Evolutionary conservation across 2,888 invertebrate genomes (phyloP).

Genomic region (Siphonodentalium dalli): DNA sequence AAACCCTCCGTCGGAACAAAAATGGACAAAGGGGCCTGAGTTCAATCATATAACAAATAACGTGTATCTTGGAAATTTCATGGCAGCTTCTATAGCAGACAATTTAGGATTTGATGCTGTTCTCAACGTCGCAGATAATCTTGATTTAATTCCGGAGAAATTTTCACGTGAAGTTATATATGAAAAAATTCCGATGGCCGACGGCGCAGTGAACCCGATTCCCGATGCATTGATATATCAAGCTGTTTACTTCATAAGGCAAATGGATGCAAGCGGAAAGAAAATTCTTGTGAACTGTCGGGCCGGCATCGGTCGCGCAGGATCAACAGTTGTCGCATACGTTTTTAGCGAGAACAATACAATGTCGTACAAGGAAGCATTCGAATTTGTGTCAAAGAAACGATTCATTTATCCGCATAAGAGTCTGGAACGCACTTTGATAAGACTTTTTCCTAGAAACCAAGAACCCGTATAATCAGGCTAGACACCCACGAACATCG

Average conservation of each 20-base stretch:
- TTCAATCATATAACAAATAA: conserved; percentile 24
- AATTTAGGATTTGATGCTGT: conserved; percentile 31
- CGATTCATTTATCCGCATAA: conserved; percentile 35
- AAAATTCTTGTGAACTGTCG: conserved; percentile 35
- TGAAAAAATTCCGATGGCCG: conserved; percentile 31
- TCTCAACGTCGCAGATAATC: conserved; percentile 35
- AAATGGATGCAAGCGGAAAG: conserved; percentile 10
- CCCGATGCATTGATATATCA: conserved; percentile 21
- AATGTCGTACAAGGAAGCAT: conserved; percentile 32
- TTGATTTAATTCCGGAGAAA: conserved; percentile 27
- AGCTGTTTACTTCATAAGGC: conserved; percentile 30
- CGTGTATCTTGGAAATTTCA: conserved; percentile 39
- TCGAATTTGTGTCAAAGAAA: conserved; percentile 26
- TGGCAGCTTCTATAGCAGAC: conserved; percentile 32
- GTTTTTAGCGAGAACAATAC: conserved; percentile 28
- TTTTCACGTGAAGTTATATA: conserved; percentile 24
- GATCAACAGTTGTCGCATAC: conserved; percentile 36
- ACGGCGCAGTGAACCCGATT: conserved; percentile 29
- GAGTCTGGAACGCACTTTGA: conserved; percentile 25
- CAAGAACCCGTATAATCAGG: too few relatives aligned
- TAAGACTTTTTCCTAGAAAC: conserved; percentile 22
- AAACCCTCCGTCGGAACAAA: conserved; percentile 21
- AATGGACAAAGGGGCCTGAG: conserved; percentile 33
- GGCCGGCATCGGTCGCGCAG: conserved; percentile 39
- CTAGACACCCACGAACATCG: too few relatives aligned